Conservation (phyloP, 2,888 invertebrate genomes). For the Sphaeridia pumilis region DNA sequence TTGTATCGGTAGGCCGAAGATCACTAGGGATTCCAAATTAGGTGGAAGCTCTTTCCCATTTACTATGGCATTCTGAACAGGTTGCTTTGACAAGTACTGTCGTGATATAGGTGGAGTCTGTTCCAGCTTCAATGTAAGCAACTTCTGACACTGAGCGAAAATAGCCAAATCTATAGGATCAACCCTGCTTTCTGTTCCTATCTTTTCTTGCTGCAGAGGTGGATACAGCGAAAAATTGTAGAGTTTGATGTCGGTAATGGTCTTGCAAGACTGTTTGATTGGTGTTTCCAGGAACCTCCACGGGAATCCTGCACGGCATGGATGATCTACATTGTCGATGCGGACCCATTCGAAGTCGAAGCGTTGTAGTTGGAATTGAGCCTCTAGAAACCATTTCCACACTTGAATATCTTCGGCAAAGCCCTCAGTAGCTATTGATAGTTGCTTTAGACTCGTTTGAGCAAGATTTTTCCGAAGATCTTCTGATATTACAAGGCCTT, state of each 20-base stretch:
- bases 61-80: too few species aligned
- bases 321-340: not conserved
- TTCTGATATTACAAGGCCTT: too few species aligned
- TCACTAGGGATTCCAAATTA: too few species aligned
- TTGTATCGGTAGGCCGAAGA: too few species aligned
- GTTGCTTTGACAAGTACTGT: too few species aligned
- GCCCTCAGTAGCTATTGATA: conserved; percentile 28
- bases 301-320: conserved; percentile 1
- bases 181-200: too few species aligned
- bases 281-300: conserved; percentile 11
- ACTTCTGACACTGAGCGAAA: too few species aligned
- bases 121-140: too few species aligned
- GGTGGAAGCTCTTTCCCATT: too few species aligned
- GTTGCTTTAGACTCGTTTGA: conserved; percentile 18
- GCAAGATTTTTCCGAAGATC: conserved; percentile 11
- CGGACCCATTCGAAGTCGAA: conserved; percentile 12
- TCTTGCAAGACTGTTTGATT: conserved; percentile 5
- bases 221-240: conserved; percentile 5
- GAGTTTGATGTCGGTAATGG: conserved; percentile 2
- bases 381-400: conserved; percentile 27
- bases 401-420: conserved; percentile 23
- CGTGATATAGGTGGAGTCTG: too few species aligned
- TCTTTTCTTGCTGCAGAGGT: too few species aligned
- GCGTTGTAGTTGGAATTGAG: conserved; percentile 11
- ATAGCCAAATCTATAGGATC: too few species aligned